Percentiles rank a stretch among this genome's conserved stretches.
Conservation (phyloP, 2,888 invertebrate species). For the Ganaspis brasiliensis region DNA sequence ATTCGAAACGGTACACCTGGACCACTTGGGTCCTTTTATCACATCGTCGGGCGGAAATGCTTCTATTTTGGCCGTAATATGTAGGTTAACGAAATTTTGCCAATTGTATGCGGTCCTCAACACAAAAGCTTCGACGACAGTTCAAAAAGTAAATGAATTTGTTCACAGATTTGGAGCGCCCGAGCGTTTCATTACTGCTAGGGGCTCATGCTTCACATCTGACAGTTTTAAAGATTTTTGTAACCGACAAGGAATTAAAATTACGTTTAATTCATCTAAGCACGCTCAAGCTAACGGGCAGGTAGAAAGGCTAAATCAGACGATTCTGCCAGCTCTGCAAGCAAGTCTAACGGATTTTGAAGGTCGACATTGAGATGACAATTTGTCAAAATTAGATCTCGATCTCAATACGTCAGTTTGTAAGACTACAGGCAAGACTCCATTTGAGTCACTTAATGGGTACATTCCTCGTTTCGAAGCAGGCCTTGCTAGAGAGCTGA, state of each 20-base stretch:
- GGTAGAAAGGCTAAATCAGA: constrained; percentile 56
- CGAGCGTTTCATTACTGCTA: constrained; percentile 51
- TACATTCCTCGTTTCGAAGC: constrained; percentile 51
- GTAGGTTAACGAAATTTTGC: constrained; percentile 51
- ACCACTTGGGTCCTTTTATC: constrained; percentile 60
- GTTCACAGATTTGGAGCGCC: constrained; percentile 59
- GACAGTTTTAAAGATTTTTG: constrained; percentile 52
- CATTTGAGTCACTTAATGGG: constrained; percentile 56
- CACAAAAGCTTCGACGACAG: constrained; percentile 45
- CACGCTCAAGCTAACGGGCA: constrained; percentile 62
- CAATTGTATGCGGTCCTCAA: constrained; percentile 56
- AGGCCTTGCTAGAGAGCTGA: constrained; percentile 28
- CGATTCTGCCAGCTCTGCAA: constrained; percentile 55
- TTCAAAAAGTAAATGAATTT: constrained; percentile 56
- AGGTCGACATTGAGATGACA: constrained; percentile 55
- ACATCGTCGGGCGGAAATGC: constrained; percentile 47
- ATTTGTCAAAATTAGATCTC: constrained; percentile 45
- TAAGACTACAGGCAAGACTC: constrained; percentile 54
- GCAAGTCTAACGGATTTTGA: constrained; percentile 38
- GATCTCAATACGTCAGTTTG: constrained; percentile 52
- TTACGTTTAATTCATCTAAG: constrained; percentile 57
- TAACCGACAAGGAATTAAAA: constrained; percentile 50
- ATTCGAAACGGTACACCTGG: constrained; percentile 58
- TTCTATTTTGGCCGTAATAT: constrained; percentile 48
- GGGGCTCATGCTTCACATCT: constrained; percentile 58